Evolutionary conservation across 2,113 vertebrate genomes (phyloP).

Genomic region (Calypte anna): DNA sequence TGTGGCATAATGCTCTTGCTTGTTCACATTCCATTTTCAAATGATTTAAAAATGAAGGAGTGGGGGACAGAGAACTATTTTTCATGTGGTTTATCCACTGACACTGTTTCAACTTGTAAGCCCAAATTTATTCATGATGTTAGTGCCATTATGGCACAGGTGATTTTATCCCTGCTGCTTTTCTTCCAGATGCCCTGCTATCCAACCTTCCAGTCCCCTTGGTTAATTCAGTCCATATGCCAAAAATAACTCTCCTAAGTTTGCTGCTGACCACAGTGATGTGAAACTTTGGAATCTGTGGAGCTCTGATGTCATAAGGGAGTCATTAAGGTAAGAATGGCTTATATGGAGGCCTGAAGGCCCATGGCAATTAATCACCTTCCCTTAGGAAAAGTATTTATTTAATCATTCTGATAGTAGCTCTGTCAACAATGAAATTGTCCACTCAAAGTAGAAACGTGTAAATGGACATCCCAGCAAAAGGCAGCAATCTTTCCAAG

Average conservation of each 20-base stretch:
- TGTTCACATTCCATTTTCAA: slow-evolving; percentile 14
- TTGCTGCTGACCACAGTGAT: neutral
- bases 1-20: neutral
- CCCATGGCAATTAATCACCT: slow-evolving; percentile 53
- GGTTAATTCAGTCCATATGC: neutral
- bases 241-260: neutral
- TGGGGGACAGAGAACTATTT: neutral
- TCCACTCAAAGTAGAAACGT: slow-evolving; percentile 33
- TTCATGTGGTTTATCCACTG: neutral
- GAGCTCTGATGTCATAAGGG: slow-evolving; percentile 48
- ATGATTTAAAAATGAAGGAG: neutral
- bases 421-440: slow-evolving; percentile 41
- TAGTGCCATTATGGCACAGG: neutral
- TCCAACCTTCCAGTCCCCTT: neutral
- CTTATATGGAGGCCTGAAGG: neutral
- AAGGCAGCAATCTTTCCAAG: slow-evolving; percentile 37
- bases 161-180: neutral
- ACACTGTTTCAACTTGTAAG: neutral
- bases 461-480: slow-evolving; percentile 37
- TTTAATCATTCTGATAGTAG: slow-evolving; percentile 21
- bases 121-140: slow-evolving; percentile 1
- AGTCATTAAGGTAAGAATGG: slow-evolving; percentile 23
- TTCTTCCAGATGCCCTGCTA: neutral
- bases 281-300: neutral
- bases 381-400: slow-evolving; percentile 1